These are phyloP conservation scores for Aporophyla lueneburgensis DNA, from an alignment of 2,888 invertebrate species.

Conservation along the genomic window DNA sequence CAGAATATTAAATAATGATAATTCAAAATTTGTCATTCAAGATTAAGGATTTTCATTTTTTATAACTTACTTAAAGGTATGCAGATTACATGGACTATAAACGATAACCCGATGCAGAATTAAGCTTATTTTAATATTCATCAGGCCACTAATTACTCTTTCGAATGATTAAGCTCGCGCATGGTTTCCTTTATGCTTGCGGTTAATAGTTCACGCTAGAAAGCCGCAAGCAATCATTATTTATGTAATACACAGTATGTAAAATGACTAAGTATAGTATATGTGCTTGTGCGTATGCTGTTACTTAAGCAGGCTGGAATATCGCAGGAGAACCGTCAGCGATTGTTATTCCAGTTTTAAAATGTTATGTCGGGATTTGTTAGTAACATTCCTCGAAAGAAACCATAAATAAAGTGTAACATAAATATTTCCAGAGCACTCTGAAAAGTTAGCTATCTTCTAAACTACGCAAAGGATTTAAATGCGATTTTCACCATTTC, in stretches of 20 bases:
- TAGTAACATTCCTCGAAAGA: background rate
- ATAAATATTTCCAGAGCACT: background rate
- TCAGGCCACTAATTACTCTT: slow-evolving; percentile 40
- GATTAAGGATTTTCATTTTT: no score
- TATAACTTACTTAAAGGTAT: background rate
- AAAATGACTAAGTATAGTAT: background rate
- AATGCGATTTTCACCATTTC: background rate
- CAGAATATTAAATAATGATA: no score
- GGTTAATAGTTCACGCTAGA: slow-evolving; percentile 10
- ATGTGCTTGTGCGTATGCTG: background rate
- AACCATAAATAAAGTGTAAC: background rate
- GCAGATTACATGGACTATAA: background rate
- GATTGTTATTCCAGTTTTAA: no score
- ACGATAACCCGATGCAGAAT: slow-evolving; percentile 11
- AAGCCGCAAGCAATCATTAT: slow-evolving; percentile 7
- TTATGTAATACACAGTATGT: background rate
- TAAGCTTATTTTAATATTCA: slow-evolving; percentile 27
- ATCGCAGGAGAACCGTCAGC: background rate
- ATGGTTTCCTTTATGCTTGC: slow-evolving; percentile 23
- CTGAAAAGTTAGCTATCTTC: background rate
- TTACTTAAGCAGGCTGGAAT: background rate
- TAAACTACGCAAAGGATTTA: no score
- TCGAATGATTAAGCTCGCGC: slow-evolving; percentile 27
- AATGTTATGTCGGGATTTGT: background rate
- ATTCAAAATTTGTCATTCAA: no score